phyloP scores from a whole-genome alignment of 2,797 vertebrate genomes.

The Brotula barbata region DNA sequence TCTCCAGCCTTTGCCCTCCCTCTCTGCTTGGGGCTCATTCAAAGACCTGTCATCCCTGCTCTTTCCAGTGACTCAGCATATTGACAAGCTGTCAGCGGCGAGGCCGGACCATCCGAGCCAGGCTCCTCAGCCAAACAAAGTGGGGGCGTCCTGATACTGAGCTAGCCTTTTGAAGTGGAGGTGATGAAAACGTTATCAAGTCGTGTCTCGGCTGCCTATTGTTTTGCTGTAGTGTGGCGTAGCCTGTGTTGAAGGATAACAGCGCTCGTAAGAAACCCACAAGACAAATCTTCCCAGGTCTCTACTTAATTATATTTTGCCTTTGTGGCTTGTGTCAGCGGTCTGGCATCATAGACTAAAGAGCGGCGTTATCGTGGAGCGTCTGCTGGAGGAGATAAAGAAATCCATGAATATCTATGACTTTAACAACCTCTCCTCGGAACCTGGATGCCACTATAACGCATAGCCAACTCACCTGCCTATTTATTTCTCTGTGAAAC shows the following conservation, averaged over 20 bases:
- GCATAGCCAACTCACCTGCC: not conserved
- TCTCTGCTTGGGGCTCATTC: slow-evolving; percentile 21
- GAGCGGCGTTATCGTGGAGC: not conserved
- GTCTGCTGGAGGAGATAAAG: slow-evolving; percentile 40
- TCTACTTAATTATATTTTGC: slow-evolving; percentile 26
- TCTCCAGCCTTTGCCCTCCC: slow-evolving; percentile 18
- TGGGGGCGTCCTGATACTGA: slow-evolving; percentile 26
- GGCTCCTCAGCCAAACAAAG: slow-evolving; percentile 20
- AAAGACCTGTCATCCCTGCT: slow-evolving; percentile 29
- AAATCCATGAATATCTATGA: slow-evolving; percentile 19
- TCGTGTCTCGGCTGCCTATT: slow-evolving; percentile 3
- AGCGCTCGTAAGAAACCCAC: slow-evolving; percentile 16
- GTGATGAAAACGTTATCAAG: slow-evolving; percentile 40
- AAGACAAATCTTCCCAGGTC: slow-evolving; percentile 22
- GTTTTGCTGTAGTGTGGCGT: slow-evolving; percentile 28
- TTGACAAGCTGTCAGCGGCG: slow-evolving; percentile 49
- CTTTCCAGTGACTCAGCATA: slow-evolving; percentile 50
- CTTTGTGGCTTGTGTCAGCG: slow-evolving; percentile 16
- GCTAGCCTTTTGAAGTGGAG: slow-evolving; percentile 35
- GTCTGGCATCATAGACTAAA: slow-evolving; percentile 13
- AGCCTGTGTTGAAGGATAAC: slow-evolving; percentile 11
- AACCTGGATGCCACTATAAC: slow-evolving; percentile 9
- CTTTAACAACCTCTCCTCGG: slow-evolving; percentile 29
- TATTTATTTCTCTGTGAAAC: slow-evolving; percentile 12
- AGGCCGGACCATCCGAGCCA: slow-evolving; percentile 3